phyloP scores from a whole-genome alignment of 2,888 invertebrate genomes.

The Panopea generosa region DNA sequence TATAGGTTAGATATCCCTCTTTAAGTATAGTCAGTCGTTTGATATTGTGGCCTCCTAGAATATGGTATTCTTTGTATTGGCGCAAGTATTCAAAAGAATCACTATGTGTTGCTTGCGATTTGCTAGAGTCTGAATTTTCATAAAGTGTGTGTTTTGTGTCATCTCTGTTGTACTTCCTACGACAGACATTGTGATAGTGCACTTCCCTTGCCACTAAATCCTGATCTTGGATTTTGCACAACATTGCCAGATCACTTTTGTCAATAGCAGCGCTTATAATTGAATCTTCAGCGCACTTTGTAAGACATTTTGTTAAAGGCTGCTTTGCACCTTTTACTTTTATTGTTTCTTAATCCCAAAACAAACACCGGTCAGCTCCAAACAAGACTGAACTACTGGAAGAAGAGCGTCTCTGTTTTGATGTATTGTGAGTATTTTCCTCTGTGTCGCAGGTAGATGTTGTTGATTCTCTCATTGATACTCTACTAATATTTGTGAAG shows the following conservation, averaged over 20 bases:
- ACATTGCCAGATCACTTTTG: slow-evolving; percentile 21
- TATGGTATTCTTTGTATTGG: slow-evolving; percentile 18
- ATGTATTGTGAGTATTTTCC: too few relatives aligned
- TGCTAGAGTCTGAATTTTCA: too few relatives aligned
- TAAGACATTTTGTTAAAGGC: slow-evolving; percentile 30
- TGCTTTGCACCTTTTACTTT: slow-evolving; percentile 27
- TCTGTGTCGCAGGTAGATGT: background rate
- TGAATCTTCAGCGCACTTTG: slow-evolving; percentile 31
- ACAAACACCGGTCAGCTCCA: slow-evolving; percentile 32
- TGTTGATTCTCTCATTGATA: background rate
- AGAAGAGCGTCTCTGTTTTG: background rate
- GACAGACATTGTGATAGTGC: slow-evolving; percentile 32
- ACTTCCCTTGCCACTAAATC: slow-evolving; percentile 38
- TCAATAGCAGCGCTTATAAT: slow-evolving; percentile 29
- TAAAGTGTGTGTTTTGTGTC: slow-evolving; percentile 14
- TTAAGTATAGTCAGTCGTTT: slow-evolving; percentile 41
- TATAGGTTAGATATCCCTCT: slow-evolving; percentile 20
- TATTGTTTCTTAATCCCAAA: slow-evolving; percentile 33
- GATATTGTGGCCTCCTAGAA: slow-evolving; percentile 28
- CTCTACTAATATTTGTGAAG: background rate
- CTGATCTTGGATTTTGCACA: slow-evolving; percentile 24
- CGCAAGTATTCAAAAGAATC: too few relatives aligned
- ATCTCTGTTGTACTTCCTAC: slow-evolving; percentile 27
- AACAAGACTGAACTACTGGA: background rate
- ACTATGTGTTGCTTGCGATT: too few relatives aligned